These are phyloP conservation scores for Caenorhabditis sp. DNA, from an alignment of 2,888 invertebrate genomes.

Conservation along the genomic window DNA sequence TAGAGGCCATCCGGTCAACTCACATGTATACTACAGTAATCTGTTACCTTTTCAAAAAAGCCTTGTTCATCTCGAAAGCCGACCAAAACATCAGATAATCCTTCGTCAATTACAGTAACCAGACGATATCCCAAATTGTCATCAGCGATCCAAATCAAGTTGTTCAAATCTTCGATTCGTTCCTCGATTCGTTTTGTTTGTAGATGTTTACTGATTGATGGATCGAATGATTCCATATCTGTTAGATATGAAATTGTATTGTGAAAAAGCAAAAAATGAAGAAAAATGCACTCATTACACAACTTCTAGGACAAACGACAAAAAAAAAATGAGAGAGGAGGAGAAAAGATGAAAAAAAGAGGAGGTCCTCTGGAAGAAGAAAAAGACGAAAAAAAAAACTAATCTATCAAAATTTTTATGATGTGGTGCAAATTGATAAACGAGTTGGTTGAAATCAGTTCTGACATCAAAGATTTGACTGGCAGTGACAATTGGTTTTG, in stretches of 20 bases:
- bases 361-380: not conserved
- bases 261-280: not conserved
- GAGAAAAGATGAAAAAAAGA: not conserved
- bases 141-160: conserved; percentile 62
- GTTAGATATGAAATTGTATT: not conserved
- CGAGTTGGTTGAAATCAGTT: too few relatives aligned
- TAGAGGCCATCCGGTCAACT: not conserved
- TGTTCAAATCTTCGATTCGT: conserved; percentile 40
- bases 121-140: conserved; percentile 46
- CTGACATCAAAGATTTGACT: too few relatives aligned
- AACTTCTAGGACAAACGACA: not conserved
- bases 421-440: not conserved
- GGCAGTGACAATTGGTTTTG: too few relatives aligned
- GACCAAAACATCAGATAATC: conserved; percentile 50
- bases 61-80: conserved; percentile 63
- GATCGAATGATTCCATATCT: not conserved
- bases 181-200: conserved; percentile 36
- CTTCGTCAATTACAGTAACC: conserved; percentile 52
- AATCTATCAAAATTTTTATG: not conserved
- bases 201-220: conserved; percentile 15
- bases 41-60: conserved; percentile 59
- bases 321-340: not conserved
- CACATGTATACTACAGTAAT: too few relatives aligned
- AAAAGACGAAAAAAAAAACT: not conserved
- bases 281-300: not conserved